These are phyloP conservation scores for Temnothorax rugatulus DNA, from an alignment of 2,888 invertebrate genomes.

Conservation along the genomic window DNA sequence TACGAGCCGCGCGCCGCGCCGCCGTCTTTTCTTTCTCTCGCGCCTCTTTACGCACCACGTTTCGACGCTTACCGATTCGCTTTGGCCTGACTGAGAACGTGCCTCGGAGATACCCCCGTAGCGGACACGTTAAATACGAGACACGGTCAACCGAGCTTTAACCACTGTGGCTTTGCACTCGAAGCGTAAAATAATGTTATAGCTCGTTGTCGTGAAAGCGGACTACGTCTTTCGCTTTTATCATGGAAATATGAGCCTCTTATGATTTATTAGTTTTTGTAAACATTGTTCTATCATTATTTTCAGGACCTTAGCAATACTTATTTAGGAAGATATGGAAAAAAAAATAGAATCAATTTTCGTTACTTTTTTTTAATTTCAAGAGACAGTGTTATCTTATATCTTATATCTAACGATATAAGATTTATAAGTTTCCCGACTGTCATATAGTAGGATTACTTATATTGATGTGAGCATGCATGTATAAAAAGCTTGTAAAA, in stretches of 20 bases:
- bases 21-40: conserved; percentile 29
- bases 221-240: neutral
- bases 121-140: conserved; percentile 2
- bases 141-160: conserved; percentile 4
- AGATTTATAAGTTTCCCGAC: too few species aligned
- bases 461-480: too few species aligned
- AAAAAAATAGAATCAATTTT: neutral
- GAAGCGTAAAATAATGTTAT: neutral
- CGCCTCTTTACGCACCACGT: neutral
- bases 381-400: too few species aligned
- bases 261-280: neutral
- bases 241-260: neutral
- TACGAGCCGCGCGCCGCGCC: conserved; percentile 60
- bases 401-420: too few species aligned
- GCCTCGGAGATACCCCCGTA: neutral
- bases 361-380: neutral
- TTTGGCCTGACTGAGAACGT: conserved; percentile 6
- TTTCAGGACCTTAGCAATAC: neutral
- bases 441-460: too few species aligned
- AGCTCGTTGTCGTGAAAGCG: neutral
- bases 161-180: conserved; percentile 11
- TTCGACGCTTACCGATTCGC: conserved; percentile 23
- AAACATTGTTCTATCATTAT: neutral
- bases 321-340: neutral
- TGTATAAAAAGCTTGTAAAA: neutral